Conservation (phyloP, 2,888 invertebrate species). For the Eledone cirrhosa region DNA sequence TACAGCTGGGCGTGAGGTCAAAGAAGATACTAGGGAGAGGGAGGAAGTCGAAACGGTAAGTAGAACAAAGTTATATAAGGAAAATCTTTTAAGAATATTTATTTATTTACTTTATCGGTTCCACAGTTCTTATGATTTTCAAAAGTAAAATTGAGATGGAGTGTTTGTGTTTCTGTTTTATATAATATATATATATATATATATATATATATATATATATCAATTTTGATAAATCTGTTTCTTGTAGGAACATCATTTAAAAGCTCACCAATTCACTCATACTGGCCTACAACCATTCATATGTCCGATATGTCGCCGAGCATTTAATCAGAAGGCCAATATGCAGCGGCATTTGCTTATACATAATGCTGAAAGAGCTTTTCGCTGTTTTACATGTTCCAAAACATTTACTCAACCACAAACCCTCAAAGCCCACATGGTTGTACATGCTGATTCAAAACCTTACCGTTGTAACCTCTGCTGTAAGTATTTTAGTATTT, state of each 20-base stretch:
- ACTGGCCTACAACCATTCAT: constrained; percentile 64
- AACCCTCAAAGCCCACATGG: constrained; percentile 67
- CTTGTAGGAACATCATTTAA: constrained; percentile 65
- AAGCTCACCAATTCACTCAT: constrained; percentile 67
- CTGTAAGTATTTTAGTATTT: constrained; percentile 50
- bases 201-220: too few species aligned
- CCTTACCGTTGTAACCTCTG: constrained; percentile 66
- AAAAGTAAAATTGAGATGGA: too few species aligned
- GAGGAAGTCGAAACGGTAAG: too few species aligned
- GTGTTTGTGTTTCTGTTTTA: too few species aligned
- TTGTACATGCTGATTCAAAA: constrained; percentile 66
- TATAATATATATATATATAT: too few species aligned
- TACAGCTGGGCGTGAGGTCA: too few species aligned
- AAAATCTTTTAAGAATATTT: too few species aligned
- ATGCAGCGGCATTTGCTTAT: constrained; percentile 66
- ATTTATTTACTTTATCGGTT: too few species aligned
- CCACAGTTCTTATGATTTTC: too few species aligned
- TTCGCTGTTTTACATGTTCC: constrained; percentile 64
- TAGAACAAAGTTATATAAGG: too few species aligned
- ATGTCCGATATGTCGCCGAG: constrained; percentile 62
- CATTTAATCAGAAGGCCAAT: constrained; percentile 67
- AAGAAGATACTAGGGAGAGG: too few species aligned
- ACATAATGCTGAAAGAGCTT: constrained; percentile 62
- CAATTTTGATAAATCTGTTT: neutral
- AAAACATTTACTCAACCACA: constrained; percentile 67